Evolutionary conservation across 2,888 invertebrate species (phyloP), one percentile per base, ranked within the genome.

Genomic region (Mesorhabditis belari): DNA sequence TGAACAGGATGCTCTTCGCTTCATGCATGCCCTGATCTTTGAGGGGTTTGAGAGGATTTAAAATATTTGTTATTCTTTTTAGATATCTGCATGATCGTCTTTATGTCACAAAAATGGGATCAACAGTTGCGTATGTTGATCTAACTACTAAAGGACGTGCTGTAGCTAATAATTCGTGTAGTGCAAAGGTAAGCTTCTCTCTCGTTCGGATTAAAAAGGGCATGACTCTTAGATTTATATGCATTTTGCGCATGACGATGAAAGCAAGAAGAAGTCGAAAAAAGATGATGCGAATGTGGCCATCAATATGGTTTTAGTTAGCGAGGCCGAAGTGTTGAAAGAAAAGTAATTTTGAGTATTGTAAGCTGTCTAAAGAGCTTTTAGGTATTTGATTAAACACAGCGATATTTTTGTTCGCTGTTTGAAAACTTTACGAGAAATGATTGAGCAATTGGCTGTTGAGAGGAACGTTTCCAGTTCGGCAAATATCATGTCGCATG

Each of bases 321-420:
- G 67, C 6, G 77, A 77, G 59, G 75, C 75, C 5, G 69, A 73
- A 27, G 74, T 72, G n/a, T 55, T 76, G n/a, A 76, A 74, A 55
- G 74, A 77, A 59, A 74, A 67, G 75, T 75, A 28, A n/a, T n/a
- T n/a, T n/a, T n/a, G n/a, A n/a, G n/a, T n/a, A n/a, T n/a, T n/a
- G n/a, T n/a, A n/a, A 25, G 51, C 25, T 27, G 5, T 35, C 24
- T 12, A 9, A 29, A 9, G 12, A 2, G 4, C 24, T 44, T 57
- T 27, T 49, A 75, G 76, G 27, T 67, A 76, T 50, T 63, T 64
- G 52, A 63, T 77, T 28, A 76, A 73, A 55, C 71, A 79, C 60
- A 63, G 62, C 3, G 77, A 77, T 52, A 58, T 78, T 3, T 75
- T 74, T 63, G 50, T 64, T 3, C 58, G 67, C 5, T 74, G 75